Percentiles rank a stretch among this genome's conserved stretches.
phyloP scores from a whole-genome alignment of 2,888 invertebrate genomes.

The Poecilobothrus nobilitatus region DNA sequence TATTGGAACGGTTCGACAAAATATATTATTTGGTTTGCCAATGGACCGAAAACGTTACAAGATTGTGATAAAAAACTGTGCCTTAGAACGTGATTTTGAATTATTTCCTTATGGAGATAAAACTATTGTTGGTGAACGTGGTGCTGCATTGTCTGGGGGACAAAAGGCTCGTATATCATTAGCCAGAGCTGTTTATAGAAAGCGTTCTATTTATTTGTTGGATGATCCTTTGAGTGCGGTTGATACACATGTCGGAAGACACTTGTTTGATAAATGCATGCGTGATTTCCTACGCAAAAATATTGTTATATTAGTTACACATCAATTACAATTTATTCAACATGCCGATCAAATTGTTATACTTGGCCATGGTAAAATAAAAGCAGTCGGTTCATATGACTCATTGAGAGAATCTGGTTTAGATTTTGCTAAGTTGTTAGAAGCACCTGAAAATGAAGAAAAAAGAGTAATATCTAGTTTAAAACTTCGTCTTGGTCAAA shows the following conservation, averaged over 20 bases:
- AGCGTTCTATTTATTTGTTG: slow-evolving; percentile 76
- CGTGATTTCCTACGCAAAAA: slow-evolving; percentile 51
- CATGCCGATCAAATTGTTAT: slow-evolving; percentile 52
- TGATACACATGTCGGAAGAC: slow-evolving; percentile 81
- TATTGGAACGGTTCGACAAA: slow-evolving; percentile 56
- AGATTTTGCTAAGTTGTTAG: slow-evolving; percentile 67
- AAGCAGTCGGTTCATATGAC: slow-evolving; percentile 58
- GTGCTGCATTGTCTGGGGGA: slow-evolving; percentile 74
- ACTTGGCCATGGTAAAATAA: slow-evolving; percentile 41
- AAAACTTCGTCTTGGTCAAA: slow-evolving; percentile 35
- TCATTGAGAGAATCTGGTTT: slow-evolving; percentile 63
- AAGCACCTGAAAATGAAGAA: slow-evolving; percentile 45
- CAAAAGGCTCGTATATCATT: slow-evolving; percentile 84
- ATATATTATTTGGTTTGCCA: slow-evolving; percentile 53
- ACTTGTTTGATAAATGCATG: slow-evolving; percentile 64
- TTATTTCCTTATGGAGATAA: slow-evolving; percentile 52
- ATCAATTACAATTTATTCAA: slow-evolving; percentile 72
- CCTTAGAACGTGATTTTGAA: slow-evolving; percentile 49
- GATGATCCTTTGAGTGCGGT: slow-evolving; percentile 91
- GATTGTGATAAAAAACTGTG: slow-evolving; percentile 46
- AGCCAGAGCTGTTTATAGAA: slow-evolving; percentile 76
- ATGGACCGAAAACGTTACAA: slow-evolving; percentile 53
- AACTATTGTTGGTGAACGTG: slow-evolving; percentile 69
- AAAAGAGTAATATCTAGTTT: slow-evolving; percentile 32
- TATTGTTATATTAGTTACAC: slow-evolving; percentile 69